Base-by-base conservation (phyloP, 2,113 vertebrate species). In the Coracopsis vasa region DNA sequence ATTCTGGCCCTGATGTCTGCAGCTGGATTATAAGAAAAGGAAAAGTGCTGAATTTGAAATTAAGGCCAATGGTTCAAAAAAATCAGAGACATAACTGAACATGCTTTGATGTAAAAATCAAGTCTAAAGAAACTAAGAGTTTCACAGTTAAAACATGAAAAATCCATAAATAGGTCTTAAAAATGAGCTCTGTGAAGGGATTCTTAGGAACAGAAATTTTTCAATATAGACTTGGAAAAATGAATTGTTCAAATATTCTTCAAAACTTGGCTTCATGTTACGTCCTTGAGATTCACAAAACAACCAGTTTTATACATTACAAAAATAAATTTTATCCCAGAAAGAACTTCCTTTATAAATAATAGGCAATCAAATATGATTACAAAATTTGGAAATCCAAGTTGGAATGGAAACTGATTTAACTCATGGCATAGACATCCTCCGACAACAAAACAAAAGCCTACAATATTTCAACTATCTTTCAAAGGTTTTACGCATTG, bases 141-240 rank as follows among this genome's bases (percentile, higher is more conserved):
- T 95, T 88, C 27, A 69, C 75, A 21, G 5, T 47, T 78, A 58
- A 84, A 94, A 48, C 2, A 66, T 11, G 11, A 94, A 92, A 90
- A 64, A 62, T 37, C 8, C 4, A 0, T 19, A 37, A 58, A 20
- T 62, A 44, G n/a, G 9, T 62, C 80, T 88, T 44, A 64, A 44
- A 83, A 82, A 78, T 33, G 1, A 67, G 2, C 2, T 71, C 25
- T 47, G 9, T 31, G n/a, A 58, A 88, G 3, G 24, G 41, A 47
- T 74, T 95, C 94, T 75, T 72, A 80, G 47, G n/a, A 94, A 75
- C 11, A 82, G 3, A 90, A 56, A 29, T 65, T 80, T 91, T 91
- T 35, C 35, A 60, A 42, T 35, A 39, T 25, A 29, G 5, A 41
- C 17, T 79, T 89, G 39, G 65, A 82, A 65, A 93, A 90, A 47